Evolutionary conservation across 2,113 vertebrate species (phyloP).

Genomic region (Nothocercus nigrocapillus): DNA sequence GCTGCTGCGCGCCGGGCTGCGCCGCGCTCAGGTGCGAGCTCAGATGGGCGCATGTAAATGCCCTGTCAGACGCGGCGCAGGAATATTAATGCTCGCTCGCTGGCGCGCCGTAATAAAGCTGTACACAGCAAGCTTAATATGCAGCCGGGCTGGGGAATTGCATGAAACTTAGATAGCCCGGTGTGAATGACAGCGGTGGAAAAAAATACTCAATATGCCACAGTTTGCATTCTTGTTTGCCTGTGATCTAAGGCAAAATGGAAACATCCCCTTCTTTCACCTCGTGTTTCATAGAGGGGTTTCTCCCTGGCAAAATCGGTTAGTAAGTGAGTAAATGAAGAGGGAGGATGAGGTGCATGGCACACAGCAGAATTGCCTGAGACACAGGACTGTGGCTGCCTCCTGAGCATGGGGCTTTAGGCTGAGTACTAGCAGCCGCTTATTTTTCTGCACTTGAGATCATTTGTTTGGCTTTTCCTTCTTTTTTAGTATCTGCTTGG

Average conservation of each 20-base stretch:
- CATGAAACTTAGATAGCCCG: slow-evolving; percentile 77
- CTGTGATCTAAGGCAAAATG: slow-evolving; percentile 76
- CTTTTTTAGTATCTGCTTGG: slow-evolving; percentile 57
- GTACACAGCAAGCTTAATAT: slow-evolving; percentile 81
- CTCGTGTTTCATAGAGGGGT: slow-evolving; percentile 16
- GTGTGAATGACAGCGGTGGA: slow-evolving; percentile 76
- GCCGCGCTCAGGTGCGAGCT: slow-evolving; percentile 80
- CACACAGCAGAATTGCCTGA: slow-evolving; percentile 55
- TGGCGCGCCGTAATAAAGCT: slow-evolving; percentile 81
- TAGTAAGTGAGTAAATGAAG: neutral
- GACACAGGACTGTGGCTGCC: slow-evolving; percentile 45
- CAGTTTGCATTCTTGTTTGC: slow-evolving; percentile 71
- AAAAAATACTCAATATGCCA: slow-evolving; percentile 68
- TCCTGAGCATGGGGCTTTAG: slow-evolving; percentile 49
- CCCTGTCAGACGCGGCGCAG: slow-evolving; percentile 80
- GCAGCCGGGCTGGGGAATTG: slow-evolving; percentile 81
- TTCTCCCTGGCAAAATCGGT: slow-evolving; percentile 25
- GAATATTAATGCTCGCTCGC: slow-evolving; percentile 84
- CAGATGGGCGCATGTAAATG: slow-evolving; percentile 87
- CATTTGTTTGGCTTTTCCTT: slow-evolving; percentile 42
- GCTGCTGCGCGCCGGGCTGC: no score
- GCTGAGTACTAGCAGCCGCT: slow-evolving; percentile 1
- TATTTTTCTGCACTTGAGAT: slow-evolving; percentile 60
- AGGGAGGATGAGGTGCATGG: neutral
- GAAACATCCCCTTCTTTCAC: slow-evolving; percentile 56